Evolutionary conservation across 1,140 invertebrate genomes (phyloP), one percentile per base, ranked within the genome.

Genomic region (Littorina saxatilis): DNA sequence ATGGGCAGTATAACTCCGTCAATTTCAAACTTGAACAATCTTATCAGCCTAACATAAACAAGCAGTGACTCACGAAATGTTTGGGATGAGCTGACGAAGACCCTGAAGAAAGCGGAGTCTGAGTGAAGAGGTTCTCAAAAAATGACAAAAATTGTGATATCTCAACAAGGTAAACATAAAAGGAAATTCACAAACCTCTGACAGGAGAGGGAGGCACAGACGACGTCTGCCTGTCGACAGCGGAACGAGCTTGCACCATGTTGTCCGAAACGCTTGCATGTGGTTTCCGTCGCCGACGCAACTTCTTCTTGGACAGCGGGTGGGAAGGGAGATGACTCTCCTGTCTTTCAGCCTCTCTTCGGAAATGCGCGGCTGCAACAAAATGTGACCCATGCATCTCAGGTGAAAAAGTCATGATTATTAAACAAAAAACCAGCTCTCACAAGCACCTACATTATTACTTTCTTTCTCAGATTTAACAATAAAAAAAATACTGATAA

Each of bases 81-180:
- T 91, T 96, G 96, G 61, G 96, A 77, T 27, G 84, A 82, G 40
- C 68, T 58, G 95, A 95, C 88, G 97, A 91, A 96, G 89, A 97
- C 96, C 80, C 96, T 92, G 89, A 96, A 96, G 92, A 99, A 98
- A 92, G 97, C 96, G 7, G 96, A 98, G 93, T 96, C 97, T n/a
- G n/a, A 39, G 97, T 97, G 93, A 98, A 99, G 15, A 98, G 94
- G 88, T 97, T 94, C n/a, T 96, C 97, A 93, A 98, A 98, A n/a
- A n/a, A n/a, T n/a, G n/a, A n/a, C n/a, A n/a, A n/a, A n/a, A n/a
- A n/a, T n/a, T n/a, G n/a, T n/a, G n/a, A n/a, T n/a, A n/a, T n/a
- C n/a, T n/a, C n/a, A n/a, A n/a, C n/a, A n/a, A n/a, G n/a, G n/a
- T n/a, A n/a, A n/a, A n/a, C n/a, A n/a, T n/a, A n/a, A n/a, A n/a